These are phyloP conservation scores for Pycnonotus jocosus DNA, from an alignment of 2,113 vertebrate species.

Conservation along the genomic window DNA sequence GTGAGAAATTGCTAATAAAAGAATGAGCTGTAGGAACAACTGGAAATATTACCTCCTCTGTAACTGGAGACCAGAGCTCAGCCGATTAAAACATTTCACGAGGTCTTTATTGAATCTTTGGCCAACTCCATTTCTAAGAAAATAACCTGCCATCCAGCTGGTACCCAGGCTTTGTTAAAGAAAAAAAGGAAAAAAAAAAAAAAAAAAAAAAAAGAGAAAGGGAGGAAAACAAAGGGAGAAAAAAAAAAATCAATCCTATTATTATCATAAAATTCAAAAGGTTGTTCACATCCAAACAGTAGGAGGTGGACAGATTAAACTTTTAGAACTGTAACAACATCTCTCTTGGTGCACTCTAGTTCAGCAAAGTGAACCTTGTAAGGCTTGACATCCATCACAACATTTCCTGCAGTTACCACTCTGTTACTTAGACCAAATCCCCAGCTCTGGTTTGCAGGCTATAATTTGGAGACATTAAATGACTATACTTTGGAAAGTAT, in stretches of 20 bases:
- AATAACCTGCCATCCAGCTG: slow-evolving; percentile 5
- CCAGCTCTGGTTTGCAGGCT: background rate
- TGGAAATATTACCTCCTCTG: background rate
- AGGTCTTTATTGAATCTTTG: background rate
- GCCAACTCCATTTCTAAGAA: background rate
- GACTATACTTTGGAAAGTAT: slow-evolving; percentile 55
- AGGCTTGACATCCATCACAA: slow-evolving; percentile 27
- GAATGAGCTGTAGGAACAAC: background rate
- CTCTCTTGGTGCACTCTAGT: background rate
- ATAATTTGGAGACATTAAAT: slow-evolving; percentile 52
- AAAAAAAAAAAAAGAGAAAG: background rate
- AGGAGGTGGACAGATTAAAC: slow-evolving; percentile 30
- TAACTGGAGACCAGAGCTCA: background rate
- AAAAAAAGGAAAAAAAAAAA: background rate
- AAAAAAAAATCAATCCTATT: background rate
- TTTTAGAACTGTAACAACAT: slow-evolving; percentile 10
- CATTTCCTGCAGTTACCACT: slow-evolving; percentile 33
- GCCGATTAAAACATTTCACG: background rate
- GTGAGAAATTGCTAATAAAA: background rate
- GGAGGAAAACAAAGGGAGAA: background rate
- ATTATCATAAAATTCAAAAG: slow-evolving; percentile 32
- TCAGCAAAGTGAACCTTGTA: background rate
- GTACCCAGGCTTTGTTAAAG: background rate
- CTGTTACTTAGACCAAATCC: slow-evolving; percentile 32
- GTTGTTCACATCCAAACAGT: slow-evolving; percentile 13